phyloP scores from a whole-genome alignment of 2,113 vertebrate species.

The Meles meles region DNA sequence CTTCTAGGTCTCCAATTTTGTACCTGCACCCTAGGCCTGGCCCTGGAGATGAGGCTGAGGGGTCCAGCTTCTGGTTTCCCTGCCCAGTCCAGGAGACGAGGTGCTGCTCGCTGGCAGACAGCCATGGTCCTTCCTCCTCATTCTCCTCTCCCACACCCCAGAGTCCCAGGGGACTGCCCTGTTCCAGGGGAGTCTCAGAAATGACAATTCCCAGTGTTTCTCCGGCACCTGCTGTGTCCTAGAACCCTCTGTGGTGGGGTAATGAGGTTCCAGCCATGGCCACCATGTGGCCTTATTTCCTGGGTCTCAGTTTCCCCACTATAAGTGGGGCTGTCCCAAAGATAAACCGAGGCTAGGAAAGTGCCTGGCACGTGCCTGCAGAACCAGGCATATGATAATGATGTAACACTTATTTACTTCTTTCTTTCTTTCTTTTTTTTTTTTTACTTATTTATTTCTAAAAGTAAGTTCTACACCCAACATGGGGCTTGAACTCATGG shows the following conservation, averaged over 20 bases:
- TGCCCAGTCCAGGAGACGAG: neutral
- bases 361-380: neutral
- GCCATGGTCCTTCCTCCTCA: neutral
- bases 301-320: neutral
- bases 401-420: neutral
- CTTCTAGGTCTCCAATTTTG: neutral
- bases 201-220: neutral
- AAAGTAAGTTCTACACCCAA: neutral
- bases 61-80: neutral
- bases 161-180: neutral
- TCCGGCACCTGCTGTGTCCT: neutral
- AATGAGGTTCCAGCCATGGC: neutral
- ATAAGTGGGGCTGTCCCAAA: neutral
- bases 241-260: neutral
- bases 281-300: neutral
- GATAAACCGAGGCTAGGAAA: neutral
- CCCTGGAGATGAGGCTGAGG: neutral
- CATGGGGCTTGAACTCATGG: neutral
- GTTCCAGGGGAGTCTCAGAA: neutral
- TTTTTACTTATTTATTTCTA: neutral
- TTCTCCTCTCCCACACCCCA: neutral
- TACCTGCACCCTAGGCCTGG: neutral
- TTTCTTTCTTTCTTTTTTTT: no score
- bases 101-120: no score
- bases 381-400: neutral